phyloP scores from a whole-genome alignment of 2,113 vertebrate species.

The Hirundichthys speculiger region DNA sequence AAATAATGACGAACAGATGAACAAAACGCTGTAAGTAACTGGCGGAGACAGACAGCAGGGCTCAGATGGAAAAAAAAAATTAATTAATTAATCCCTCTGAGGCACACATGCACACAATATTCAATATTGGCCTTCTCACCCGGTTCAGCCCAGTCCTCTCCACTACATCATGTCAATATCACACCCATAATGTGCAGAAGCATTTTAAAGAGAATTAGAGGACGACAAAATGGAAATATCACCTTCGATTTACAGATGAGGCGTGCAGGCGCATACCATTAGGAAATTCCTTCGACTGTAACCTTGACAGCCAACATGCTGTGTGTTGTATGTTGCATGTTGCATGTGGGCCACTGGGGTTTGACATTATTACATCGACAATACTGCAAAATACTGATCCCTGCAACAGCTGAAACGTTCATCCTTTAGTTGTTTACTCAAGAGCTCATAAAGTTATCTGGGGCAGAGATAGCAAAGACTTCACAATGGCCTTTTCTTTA shows the following conservation, averaged over 20 bases:
- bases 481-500: conserved; percentile 18
- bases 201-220: conserved; percentile 1
- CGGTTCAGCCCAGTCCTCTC: conserved; percentile 9
- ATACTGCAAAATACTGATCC: conserved; percentile 18
- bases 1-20: no score
- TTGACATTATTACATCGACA: conserved; percentile 19
- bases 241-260: conserved; percentile 26
- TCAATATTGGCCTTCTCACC: conserved; percentile 45
- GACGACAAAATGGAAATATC: conserved; percentile 12
- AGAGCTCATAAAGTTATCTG: conserved; percentile 45
- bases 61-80: conserved; percentile 58
- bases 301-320: conserved; percentile 10
- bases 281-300: not conserved
- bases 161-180: conserved; percentile 32
- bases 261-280: conserved; percentile 20
- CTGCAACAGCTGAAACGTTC: conserved; percentile 9
- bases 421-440: conserved; percentile 44
- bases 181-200: conserved; percentile 19
- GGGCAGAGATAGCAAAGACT: conserved; percentile 42
- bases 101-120: conserved; percentile 30
- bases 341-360: not conserved
- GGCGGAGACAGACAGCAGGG: conserved; percentile 43
- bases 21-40: conserved; percentile 27
- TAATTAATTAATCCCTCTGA: conserved; percentile 26
- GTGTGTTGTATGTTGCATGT: no score